Percentiles rank a stretch among this genome's conserved stretches.
phyloP scores from a whole-genome alignment of 1,140 invertebrate genomes.

The Parapsyche elsis region DNA sequence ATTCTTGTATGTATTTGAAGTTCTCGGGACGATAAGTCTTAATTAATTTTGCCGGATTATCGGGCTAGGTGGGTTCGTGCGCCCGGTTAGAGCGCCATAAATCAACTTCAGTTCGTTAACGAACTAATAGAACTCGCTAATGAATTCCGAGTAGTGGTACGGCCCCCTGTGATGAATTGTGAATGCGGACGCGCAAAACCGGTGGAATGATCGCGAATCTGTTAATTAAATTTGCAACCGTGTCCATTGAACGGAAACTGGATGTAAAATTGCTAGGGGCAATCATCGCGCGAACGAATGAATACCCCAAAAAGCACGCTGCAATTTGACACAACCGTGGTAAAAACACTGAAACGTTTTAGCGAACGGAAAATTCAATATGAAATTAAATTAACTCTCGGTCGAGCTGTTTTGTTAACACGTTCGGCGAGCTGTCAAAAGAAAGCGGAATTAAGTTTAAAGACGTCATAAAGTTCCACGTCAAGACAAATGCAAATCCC shows the following conservation, averaged over 20 bases:
- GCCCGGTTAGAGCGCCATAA: slow-evolving; percentile 12
- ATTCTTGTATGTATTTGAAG: background rate
- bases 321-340: too few species aligned
- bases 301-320: too few species aligned
- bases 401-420: too few species aligned
- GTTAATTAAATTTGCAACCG: slow-evolving; percentile 15
- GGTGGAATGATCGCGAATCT: background rate
- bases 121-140: slow-evolving; percentile 33
- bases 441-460: too few species aligned
- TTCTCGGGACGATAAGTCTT: slow-evolving; percentile 7
- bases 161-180: background rate
- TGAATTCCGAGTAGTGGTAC: slow-evolving; percentile 14
- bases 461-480: too few species aligned
- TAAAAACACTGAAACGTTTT: too few species aligned
- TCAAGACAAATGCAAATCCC: too few species aligned
- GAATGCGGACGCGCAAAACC: slow-evolving; percentile 14
- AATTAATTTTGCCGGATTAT: slow-evolving; percentile 30
- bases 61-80: background rate
- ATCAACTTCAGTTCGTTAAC: slow-evolving; percentile 32
- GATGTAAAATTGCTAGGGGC: too few species aligned
- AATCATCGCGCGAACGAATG: too few species aligned
- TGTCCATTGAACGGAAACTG: background rate
- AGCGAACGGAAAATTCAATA: too few species aligned
- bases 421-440: too few species aligned
- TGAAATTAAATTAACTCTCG: too few species aligned